Conservation (phyloP, 2,797 vertebrate species). For the Amazonetta brasiliensis region DNA sequence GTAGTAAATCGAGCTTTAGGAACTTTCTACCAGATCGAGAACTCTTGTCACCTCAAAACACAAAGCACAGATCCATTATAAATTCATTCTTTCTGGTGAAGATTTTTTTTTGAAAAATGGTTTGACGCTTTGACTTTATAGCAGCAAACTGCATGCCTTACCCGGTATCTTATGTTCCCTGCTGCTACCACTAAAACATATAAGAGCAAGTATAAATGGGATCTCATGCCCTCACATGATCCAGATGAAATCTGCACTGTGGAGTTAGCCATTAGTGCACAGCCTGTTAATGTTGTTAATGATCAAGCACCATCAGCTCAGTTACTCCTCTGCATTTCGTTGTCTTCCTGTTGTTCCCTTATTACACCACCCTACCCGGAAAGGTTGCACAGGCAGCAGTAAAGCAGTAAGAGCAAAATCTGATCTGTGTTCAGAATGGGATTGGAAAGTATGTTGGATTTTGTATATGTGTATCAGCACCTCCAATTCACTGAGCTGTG, state of each 20-base stretch:
- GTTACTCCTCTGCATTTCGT: background rate
- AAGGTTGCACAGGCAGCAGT: background rate
- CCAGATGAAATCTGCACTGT: background rate
- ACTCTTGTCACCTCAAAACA: conserved; percentile 64
- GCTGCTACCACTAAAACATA: background rate
- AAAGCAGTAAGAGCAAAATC: background rate
- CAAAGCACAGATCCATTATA: conserved; percentile 29
- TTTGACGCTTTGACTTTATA: conserved; percentile 45
- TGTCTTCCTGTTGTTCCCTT: background rate
- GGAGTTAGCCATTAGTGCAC: background rate
- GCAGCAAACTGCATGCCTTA: conserved; percentile 16
- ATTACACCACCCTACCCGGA: background rate
- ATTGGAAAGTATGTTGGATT: background rate
- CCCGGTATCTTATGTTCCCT: conserved; percentile 20
- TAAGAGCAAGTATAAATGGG: conserved; percentile 5
- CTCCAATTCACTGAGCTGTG: background rate
- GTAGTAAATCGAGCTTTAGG: conserved; percentile 55
- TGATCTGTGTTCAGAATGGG: background rate
- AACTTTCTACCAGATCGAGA: conserved; percentile 66
- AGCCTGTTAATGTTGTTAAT: background rate
- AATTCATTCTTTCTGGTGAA: conserved; percentile 40
- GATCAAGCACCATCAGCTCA: background rate
- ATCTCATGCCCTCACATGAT: background rate
- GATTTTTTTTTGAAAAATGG: conserved; percentile 11
- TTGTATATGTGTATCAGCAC: background rate